Evolutionary conservation across 2,113 vertebrate genomes (phyloP).

Genomic region (Motacilla alba): DNA sequence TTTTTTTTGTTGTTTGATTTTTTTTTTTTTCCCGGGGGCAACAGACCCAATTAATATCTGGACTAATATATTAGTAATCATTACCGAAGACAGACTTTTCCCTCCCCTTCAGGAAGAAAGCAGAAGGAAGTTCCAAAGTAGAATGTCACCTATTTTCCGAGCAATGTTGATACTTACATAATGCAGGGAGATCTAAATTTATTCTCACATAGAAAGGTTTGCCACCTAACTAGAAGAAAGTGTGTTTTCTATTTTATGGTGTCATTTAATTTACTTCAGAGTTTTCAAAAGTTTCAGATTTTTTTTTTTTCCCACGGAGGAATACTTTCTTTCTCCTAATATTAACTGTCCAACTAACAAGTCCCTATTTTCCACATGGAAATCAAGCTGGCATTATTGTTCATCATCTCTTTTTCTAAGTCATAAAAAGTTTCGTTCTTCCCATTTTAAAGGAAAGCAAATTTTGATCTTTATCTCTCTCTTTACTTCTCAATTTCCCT

Average conservation of each 20-base stretch:
- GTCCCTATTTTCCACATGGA: background rate
- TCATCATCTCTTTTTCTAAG: background rate
- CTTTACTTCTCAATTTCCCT: background rate
- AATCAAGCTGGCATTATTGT: background rate
- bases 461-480: background rate
- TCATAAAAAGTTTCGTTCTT: background rate
- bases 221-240: background rate
- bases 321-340: background rate
- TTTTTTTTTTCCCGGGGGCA: accelerated
- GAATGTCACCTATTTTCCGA: background rate
- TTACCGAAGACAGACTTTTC: background rate
- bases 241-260: background rate
- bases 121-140: background rate
- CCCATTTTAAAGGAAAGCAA: background rate
- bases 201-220: background rate
- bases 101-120: background rate
- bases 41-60: background rate
- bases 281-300: background rate
- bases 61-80: background rate
- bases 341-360: background rate
- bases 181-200: background rate
- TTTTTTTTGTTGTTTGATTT: background rate
- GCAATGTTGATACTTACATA: background rate
- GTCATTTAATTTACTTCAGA: background rate
- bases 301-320: too few species aligned